Evolutionary conservation across 2,888 invertebrate genomes (phyloP).

Genomic region (Prosopocoilus inquinatus): DNA sequence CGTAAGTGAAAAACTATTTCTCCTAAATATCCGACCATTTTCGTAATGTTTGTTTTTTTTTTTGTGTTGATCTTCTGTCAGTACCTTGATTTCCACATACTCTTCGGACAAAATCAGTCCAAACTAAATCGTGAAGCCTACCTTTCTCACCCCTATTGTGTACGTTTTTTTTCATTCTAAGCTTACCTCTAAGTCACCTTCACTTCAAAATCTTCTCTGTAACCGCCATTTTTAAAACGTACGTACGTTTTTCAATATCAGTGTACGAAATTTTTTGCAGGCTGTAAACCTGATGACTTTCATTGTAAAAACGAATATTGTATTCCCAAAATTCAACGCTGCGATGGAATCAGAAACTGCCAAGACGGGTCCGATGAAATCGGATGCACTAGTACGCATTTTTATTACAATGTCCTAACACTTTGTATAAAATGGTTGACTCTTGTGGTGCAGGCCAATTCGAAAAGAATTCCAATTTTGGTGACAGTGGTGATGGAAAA

Average conservation of each 20-base stretch:
- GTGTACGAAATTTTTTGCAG: conserved; percentile 29
- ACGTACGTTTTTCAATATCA: conserved; percentile 6
- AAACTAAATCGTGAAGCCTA: no score
- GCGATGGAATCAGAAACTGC: conserved; percentile 59
- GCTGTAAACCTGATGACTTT: conserved; percentile 45
- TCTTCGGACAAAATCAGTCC: no score
- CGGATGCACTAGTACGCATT: conserved; percentile 40
- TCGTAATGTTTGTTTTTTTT: background rate
- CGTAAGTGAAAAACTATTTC: conserved; percentile 58
- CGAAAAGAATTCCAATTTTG: background rate
- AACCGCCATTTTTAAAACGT: background rate
- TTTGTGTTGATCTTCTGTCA: conserved; percentile 2
- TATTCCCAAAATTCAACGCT: conserved; percentile 45
- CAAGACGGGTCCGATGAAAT: conserved; percentile 57
- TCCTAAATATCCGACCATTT: conserved; percentile 1
- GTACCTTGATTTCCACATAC: background rate
- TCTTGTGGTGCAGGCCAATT: conserved; percentile 7
- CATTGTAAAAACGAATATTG: conserved; percentile 49
- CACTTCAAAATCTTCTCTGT: conserved; percentile 22
- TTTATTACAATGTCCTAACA: conserved; percentile 14
- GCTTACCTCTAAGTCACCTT: conserved; percentile 13
- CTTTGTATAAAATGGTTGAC: background rate
- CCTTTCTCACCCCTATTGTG: background rate
- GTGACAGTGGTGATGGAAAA: conserved; percentile 19
- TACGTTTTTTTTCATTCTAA: conserved; percentile 25